Evolutionary conservation across 1,140 invertebrate genomes (phyloP).

Genomic region (Cydia splendana): DNA sequence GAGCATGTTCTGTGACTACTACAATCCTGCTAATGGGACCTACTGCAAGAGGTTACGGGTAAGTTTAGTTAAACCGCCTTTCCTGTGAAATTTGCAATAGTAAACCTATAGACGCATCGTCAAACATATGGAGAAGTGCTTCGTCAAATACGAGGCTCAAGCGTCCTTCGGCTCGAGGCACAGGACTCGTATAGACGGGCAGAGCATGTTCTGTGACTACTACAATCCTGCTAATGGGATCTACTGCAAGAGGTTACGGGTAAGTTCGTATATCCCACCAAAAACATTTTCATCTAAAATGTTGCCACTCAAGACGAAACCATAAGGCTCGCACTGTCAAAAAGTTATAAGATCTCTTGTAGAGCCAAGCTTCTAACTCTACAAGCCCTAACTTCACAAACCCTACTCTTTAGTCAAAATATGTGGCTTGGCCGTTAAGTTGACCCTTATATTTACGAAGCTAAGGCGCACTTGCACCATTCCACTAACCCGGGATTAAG

Average conservation of each 20-base stretch:
- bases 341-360: no score
- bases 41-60: conserved; percentile 97
- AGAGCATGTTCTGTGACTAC: conserved; percentile 99
- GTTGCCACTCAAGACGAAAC: no score
- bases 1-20: conserved; percentile 99
- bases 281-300: no score
- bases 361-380: no score
- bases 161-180: conserved; percentile 98
- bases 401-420: no score
- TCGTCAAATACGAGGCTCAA: conserved; percentile 98
- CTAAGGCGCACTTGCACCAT: no score
- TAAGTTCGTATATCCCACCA: no score
- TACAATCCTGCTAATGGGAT: conserved; percentile 94
- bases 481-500: no score
- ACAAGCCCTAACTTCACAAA: no score
- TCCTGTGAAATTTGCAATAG: neutral
- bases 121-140: conserved; percentile 97
- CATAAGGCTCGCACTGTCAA: no score
- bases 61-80: conserved; percentile 29
- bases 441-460: no score
- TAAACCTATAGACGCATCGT: conserved; percentile 66
- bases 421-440: no score
- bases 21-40: conserved; percentile 92
- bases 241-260: conserved; percentile 97
- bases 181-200: conserved; percentile 95